Evolutionary conservation across 2,113 vertebrate species (phyloP).

Genomic region (Arenaria interpres): DNA sequence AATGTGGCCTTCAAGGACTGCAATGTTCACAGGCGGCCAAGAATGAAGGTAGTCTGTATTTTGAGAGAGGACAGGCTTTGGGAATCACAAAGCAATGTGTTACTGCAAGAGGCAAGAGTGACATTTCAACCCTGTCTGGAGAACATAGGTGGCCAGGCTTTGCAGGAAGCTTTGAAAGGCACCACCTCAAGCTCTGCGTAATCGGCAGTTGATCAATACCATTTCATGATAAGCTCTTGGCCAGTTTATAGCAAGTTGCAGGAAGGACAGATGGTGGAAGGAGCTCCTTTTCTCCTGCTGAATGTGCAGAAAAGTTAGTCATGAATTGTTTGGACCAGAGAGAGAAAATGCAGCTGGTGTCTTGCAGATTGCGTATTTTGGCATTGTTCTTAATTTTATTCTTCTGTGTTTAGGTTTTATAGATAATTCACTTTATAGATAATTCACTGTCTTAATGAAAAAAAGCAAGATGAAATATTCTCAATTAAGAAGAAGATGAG

Average conservation of each 20-base stretch:
- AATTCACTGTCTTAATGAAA: neutral
- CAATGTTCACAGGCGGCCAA: accelerated
- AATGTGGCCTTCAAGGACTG: neutral
- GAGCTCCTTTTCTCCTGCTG: neutral
- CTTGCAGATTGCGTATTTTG: neutral
- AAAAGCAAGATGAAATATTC: neutral
- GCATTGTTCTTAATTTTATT: neutral
- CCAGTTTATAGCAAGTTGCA: neutral
- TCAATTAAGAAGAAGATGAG: neutral
- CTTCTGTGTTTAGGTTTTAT: accelerated
- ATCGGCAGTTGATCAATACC: accelerated
- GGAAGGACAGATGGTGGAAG: neutral
- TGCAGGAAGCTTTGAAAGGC: neutral
- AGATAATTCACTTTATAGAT: neutral
- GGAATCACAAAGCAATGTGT: neutral
- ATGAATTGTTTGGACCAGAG: neutral
- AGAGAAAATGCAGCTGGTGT: neutral
- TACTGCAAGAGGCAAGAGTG: neutral
- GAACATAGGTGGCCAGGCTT: neutral
- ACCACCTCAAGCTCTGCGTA: neutral
- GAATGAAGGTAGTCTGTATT: neutral
- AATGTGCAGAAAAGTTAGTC: neutral
- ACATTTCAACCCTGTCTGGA: neutral
- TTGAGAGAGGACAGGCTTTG: neutral
- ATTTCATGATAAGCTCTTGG: neutral